Evolutionary conservation across 2,113 vertebrate species (phyloP), one percentile per base, ranked within the genome.

Genomic region (Peromyscus leucopus): DNA sequence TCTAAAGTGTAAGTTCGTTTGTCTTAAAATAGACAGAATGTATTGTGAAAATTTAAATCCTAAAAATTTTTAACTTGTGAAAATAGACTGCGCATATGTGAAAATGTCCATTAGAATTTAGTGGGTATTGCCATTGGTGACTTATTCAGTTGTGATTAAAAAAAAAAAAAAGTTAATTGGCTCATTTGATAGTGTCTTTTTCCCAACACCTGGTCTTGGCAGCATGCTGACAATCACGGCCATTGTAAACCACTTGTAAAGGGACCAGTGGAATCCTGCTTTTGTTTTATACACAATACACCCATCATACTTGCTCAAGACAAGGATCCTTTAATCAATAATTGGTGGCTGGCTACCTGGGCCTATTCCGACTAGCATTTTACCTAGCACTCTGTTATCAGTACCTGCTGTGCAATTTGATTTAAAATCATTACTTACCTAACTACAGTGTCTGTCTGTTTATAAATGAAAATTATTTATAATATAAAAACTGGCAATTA

Each of bases 1-100:
- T 71, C 83, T 93, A 69, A 31, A 76, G 36, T 89, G 2, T 94
- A 4, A 82, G 36, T 74, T 87, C 94, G 1, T 79, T 87, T 95
- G 48, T 75, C 59, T 93, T 96, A 67, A 94, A 95, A 67, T 89
- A 82, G 57, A 71, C n/a, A 88, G 21, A 93, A 85, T 90, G 17
- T 84, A 71, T 92, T 84, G 16, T 84, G 46, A 90, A 94, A 96
- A 31, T n/a, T 46, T 94, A 84, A 82, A 46, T 42, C 15, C 31
- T 57, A 26, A 86, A 89, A 89, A 76, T 36, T 79, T n/a, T 42
- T 95, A 91, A 36, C 36, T 65, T 80, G 15, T 51, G 71, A 89
- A 89, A 85, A 65, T 65, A 19, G 33, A 42, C 75, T 86, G 67
- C 74, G 24, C 15, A 15, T 82, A 0, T 93, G 9, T 83, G 26